A percentile compares a stretch with the other conserved stretches of the same genome.
Conservation (phyloP, 92 coral and sea anemone genomes). For the Parazoanthus atlanticus region DNA sequence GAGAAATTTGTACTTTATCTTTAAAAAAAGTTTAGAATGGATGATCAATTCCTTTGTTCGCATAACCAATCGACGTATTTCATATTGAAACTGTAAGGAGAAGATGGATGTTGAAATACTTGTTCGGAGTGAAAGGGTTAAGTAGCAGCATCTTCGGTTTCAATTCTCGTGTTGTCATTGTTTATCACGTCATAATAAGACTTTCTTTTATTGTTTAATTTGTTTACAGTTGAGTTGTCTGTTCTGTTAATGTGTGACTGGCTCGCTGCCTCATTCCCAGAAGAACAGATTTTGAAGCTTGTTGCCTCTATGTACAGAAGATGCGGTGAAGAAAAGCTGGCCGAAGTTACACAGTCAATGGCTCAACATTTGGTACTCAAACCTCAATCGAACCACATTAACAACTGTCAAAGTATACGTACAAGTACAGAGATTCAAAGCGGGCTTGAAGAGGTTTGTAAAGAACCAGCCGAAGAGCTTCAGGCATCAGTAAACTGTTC, state of each 20-base stretch:
- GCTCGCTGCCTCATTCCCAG: slow-evolving; percentile 39
- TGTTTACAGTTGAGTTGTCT: slow-evolving; percentile 37
- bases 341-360: slow-evolving; percentile 14
- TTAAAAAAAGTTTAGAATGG: too few species aligned
- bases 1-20: too few species aligned
- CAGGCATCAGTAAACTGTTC: background rate
- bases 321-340: slow-evolving; percentile 16
- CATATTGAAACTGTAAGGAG: too few species aligned
- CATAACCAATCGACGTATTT: too few species aligned
- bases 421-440: background rate
- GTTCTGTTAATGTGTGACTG: slow-evolving; percentile 55
- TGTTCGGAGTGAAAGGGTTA: too few species aligned
- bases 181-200: background rate
- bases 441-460: background rate
- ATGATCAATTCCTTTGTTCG: too few species aligned
- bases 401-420: background rate
- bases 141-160: background rate
- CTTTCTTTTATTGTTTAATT: background rate
- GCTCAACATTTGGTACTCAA: background rate
- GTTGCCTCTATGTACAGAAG: slow-evolving; percentile 21
- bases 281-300: slow-evolving; percentile 18
- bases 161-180: background rate
- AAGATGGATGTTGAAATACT: too few species aligned
- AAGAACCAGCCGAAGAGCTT: background rate
- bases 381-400: slow-evolving; percentile 3